Evolutionary conservation across 2,113 vertebrate species (phyloP), one percentile per base, ranked within the genome.

Genomic region (Collichthys lucidus): DNA sequence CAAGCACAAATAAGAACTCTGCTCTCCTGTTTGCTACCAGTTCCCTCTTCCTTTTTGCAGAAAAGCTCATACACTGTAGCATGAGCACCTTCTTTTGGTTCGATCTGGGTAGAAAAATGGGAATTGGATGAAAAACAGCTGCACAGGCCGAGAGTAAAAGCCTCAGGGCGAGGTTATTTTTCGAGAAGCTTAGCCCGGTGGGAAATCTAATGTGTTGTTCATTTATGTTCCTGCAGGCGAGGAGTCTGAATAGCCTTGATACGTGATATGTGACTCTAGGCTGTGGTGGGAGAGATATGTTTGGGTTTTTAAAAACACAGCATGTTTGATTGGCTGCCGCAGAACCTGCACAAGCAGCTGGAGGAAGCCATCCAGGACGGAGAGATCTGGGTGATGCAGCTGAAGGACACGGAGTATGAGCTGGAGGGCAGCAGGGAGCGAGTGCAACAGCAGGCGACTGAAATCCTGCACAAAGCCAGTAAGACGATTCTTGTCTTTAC

Each of bases 301-400:
- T 26, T 35, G 64, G 47, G 17, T 52, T 70, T 64, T 5, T 2
- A 2, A 26, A 26, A 26, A 26, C 26, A 26, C 26, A 2, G 2
- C 15, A 19, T 17, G 44, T 47, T 60, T 49, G 5, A 26, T 65
- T 53, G 47, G 60, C 35, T 64, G 59, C n/a, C 77, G 85, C 73
- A 99, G 98, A 96, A 97, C 90, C 96, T 99, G 89, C 97, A 99
- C 74, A 98, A 98, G 91, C 97, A 99, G 92, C 96, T 99, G 88
- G 97, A 98, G 64, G 97, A 98, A 82, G 96, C 97, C 89, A 96
- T 97, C 84, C 97, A 97, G 91, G 97, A 97, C 59, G 97, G 97
- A 44, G 95, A 96, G 93, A 97, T 96, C 80, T 95, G 97, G 94
- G 87, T 98, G 90, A 98, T 96, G 96, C 97, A 97, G 92, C 96